Base-by-base conservation (phyloP, 2,888 invertebrate genomes). In the Plutella xylostella region DNA sequence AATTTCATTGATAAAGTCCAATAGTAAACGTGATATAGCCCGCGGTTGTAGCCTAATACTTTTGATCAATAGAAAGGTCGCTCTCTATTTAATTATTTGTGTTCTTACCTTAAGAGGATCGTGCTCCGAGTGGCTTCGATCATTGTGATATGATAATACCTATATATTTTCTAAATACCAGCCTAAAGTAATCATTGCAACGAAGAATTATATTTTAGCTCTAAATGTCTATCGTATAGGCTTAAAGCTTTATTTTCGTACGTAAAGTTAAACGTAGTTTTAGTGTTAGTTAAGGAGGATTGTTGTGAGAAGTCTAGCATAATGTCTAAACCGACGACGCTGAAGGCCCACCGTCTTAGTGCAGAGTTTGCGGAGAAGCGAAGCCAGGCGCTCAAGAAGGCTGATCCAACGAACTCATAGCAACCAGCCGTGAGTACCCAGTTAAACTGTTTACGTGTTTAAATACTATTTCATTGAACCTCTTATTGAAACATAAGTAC, bases 31-130 rank as follows among this genome's bases (percentile, higher is more conserved):
- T n/a, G 28, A 3, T 4, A 28, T n/a, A 12, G 28, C 31, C 22
- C 34, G 44, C 45, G 46, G 51, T 47, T 50, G 48, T 52, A 53
- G 12, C 34, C 22, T 21, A 66, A 71, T 63, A 68, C 68, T 66
- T 67, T 71, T 78, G 77, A 80, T 80, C 78, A 74, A 82, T 82
- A 80, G 66, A 56, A 63, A 25, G 52, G n/a, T n/a, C n/a, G n/a
- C 66, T 68, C 66, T 68, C 71, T 75, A 73, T 77, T 73, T n/a
- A 80, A 82, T 79, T 75, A 79, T 77, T 79, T 79, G 79, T 73
- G 73, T 69, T 70, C 63, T 63, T 59, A 63, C 68, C 66, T 64
- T 53, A 55, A 15, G 28, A 34, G 39, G 9, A 31, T 35, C 18
- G 28, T 14, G 31, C 33, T 38, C 30, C 14, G 18, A 47, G 37